Evolutionary conservation across 2,888 invertebrate genomes (phyloP).

Genomic region (Eremobia ochroleuca): DNA sequence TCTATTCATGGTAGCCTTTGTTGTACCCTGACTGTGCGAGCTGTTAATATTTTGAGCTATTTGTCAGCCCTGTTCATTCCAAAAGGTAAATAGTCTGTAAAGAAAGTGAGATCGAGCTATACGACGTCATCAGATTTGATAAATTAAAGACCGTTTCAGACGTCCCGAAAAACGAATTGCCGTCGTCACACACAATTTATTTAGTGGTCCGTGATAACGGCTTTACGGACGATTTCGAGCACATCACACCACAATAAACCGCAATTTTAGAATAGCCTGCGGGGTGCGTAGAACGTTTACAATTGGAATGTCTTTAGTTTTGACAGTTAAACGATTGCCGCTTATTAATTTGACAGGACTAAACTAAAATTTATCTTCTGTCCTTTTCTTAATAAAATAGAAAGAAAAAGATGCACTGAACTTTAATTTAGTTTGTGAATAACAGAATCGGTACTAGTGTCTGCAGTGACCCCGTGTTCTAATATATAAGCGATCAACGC

Average conservation of each 20-base stretch:
- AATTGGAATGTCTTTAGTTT: neutral
- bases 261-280: neutral
- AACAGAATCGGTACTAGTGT: no score
- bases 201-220: neutral
- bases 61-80: neutral
- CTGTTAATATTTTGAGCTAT: no score
- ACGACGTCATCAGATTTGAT: constrained; percentile 29
- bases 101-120: constrained; percentile 19
- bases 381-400: no score
- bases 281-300: no score
- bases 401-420: no score
- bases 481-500: neutral
- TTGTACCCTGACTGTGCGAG: no score
- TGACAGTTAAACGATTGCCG: no score
- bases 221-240: neutral
- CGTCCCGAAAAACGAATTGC: constrained; percentile 16
- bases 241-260: neutral
- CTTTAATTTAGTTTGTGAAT: no score
- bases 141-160: constrained; percentile 9
- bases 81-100: constrained; percentile 13
- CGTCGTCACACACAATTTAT: constrained; percentile 17
- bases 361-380: no score
- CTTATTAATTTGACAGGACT: no score
- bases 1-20: no score
- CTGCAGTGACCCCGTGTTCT: neutral